Evolutionary conservation across 2,113 vertebrate genomes (phyloP).

Genomic region (Pheucticus melanocephalus): DNA sequence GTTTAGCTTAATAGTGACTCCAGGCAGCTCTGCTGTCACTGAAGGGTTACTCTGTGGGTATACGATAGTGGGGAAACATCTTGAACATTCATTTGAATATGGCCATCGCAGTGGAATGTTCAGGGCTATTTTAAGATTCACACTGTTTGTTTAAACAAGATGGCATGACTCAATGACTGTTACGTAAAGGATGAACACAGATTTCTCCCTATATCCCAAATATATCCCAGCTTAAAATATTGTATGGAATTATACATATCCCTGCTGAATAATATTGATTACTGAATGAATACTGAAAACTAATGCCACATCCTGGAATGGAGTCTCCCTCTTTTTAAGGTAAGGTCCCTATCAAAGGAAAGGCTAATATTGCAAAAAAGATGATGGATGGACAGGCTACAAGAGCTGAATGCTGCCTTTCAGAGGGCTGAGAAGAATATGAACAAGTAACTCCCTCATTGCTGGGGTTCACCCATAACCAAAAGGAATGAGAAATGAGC

Average conservation of each 20-base stretch:
- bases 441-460: background rate
- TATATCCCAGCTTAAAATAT: background rate
- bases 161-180: slow-evolving; percentile 23
- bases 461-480: background rate
- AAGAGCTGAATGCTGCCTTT: slow-evolving; percentile 1
- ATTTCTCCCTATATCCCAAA: background rate
- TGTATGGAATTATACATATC: background rate
- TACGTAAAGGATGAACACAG: slow-evolving; percentile 25
- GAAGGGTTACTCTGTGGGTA: slow-evolving; percentile 18
- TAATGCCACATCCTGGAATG: background rate
- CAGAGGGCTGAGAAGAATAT: background rate
- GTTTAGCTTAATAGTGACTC: background rate
- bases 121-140: slow-evolving; percentile 60
- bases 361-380: background rate
- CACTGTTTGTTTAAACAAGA: slow-evolving; percentile 54
- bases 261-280: background rate
- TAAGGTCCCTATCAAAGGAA: background rate
- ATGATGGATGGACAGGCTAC: background rate
- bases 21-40: background rate
- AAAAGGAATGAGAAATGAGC: slow-evolving; percentile 14
- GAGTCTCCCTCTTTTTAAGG: background rate
- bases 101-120: slow-evolving; percentile 27
- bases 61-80: slow-evolving; percentile 33
- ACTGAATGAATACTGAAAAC: background rate
- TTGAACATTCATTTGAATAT: slow-evolving; percentile 53